A percentile compares a stretch with the other conserved stretches of the same genome.
Evolutionary conservation across 2,888 invertebrate genomes (phyloP).

Genomic region (Phortica magna): DNA sequence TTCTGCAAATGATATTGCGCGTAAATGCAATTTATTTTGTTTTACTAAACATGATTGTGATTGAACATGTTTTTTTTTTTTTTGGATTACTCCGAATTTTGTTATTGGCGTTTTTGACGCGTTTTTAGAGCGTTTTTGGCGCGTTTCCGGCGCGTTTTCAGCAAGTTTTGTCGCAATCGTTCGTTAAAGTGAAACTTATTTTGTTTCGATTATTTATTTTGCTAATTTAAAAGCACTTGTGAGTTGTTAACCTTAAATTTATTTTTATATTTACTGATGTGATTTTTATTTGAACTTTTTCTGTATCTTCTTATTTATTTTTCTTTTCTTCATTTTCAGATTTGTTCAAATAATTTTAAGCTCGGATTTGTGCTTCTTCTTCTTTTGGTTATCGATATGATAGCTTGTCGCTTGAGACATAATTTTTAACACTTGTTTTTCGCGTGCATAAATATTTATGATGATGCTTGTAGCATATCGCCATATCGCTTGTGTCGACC

Average conservation of each 20-base stretch:
- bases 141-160: no score
- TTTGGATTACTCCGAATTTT: no score
- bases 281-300: not conserved
- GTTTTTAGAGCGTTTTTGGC: no score
- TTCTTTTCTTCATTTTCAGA: not conserved
- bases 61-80: no score
- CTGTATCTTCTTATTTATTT: not conserved
- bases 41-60: no score
- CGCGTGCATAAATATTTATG: slow-evolving; percentile 18
- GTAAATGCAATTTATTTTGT: no score
- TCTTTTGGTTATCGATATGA: no score
- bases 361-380: no score
- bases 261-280: not conserved
- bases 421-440: slow-evolving; percentile 9
- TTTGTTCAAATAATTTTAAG: no score
- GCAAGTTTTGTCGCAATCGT: no score
- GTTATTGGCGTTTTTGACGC: no score
- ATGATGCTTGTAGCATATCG: not conserved
- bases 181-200: not conserved
- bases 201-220: not conserved
- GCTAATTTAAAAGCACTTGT: not conserved
- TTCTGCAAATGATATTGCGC: no score
- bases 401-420: not conserved
- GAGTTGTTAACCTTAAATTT: not conserved
- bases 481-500: not conserved